Evolutionary conservation across 2,888 invertebrate species (phyloP), one percentile per base, ranked within the genome.

Genomic region (Cosmia pyralina): DNA sequence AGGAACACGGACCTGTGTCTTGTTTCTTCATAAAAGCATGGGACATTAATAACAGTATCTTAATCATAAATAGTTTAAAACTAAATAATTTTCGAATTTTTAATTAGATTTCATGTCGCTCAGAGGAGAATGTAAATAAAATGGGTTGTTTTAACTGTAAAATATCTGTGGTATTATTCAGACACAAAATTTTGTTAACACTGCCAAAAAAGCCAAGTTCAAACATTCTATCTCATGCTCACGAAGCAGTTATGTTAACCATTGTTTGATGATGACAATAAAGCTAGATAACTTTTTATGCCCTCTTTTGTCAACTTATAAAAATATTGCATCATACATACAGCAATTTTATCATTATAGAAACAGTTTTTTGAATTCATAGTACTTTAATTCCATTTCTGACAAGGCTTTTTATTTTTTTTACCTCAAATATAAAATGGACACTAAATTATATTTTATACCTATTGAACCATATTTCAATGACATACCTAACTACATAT

Each of bases 21-120:
- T 83, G 72, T 85, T 74, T 85, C 88, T 91, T 84, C 90, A 92
- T 92, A 88, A 87, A 88, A 81, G 66, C 89, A 88, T 92, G 89
- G 84, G 68, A 92, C 89, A 91, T 77, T 48, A 46, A 15, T 70
- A 53, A 22, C 15, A 28, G 22, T 15, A 67, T 28, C 8, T 64
- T 15, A n/a, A 34, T 5, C 15, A 10, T 10, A n/a, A 4, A 7
- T 34, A 8, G 19, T 4, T 8, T 15, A 19, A 17, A 62, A 4
- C 4, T 46, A 11, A 28, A 28, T 22, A 44, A 19, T 48, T 46
- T 48, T 4, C 8, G 19, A 19, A 50, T 34, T 19, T 19, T 13
- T 63, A 0, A 8, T 10, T 15, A 10, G 34, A 15, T n/a, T 34
- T n/a, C 5, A 15, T 34, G 10, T 64, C n/a, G 6, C 19, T 48